Conservation (phyloP, 2,797 vertebrate species). For the Pseudochirops cupreus region DNA sequence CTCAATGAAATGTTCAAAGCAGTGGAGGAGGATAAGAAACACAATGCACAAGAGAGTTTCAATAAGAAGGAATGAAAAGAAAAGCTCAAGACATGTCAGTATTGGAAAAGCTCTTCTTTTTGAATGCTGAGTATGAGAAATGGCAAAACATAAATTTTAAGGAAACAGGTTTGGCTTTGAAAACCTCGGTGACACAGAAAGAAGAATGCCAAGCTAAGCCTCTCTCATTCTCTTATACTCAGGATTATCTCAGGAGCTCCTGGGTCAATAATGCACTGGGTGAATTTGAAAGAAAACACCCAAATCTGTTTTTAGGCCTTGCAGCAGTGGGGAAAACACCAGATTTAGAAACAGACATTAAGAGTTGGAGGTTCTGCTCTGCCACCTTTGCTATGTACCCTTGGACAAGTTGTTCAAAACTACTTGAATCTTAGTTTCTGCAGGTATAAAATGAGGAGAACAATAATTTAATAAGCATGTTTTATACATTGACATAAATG, state of each 20-base stretch:
- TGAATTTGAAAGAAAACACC: background rate
- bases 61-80: background rate
- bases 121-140: background rate
- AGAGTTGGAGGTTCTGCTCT: background rate
- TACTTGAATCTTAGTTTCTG: background rate
- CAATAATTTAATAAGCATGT: background rate
- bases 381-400: background rate
- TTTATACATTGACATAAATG: background rate
- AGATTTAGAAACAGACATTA: background rate
- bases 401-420: background rate
- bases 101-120: background rate
- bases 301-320: background rate
- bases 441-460: background rate
- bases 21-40: conserved; percentile 39
- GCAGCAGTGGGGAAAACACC: background rate
- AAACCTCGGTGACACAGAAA: background rate
- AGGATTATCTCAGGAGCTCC: background rate
- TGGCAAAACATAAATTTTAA: background rate
- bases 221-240: background rate
- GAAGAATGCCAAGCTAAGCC: background rate
- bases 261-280: background rate
- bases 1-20: conserved; percentile 6
- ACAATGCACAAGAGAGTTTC: background rate
- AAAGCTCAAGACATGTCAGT: background rate
- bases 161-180: background rate